Evolutionary conservation across 2,888 invertebrate genomes (phyloP).

Genomic region (Latrodectus hesperus): DNA sequence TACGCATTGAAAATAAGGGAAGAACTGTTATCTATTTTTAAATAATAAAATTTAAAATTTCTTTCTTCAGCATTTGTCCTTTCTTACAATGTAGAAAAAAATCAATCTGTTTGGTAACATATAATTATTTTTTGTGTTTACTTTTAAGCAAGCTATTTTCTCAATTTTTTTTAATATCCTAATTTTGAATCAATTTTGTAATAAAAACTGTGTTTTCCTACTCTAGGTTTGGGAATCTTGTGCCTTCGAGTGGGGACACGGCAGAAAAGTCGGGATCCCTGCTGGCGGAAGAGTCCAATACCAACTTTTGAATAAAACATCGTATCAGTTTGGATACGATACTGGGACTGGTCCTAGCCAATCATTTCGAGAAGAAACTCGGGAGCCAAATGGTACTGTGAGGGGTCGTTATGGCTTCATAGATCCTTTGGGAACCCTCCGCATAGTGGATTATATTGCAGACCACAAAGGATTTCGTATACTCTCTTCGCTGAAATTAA

Average conservation of each 20-base stretch:
- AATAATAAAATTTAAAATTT: too few relatives aligned
- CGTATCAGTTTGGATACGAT: slow-evolving; percentile 69
- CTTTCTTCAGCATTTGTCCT: too few relatives aligned
- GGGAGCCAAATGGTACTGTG: slow-evolving; percentile 56
- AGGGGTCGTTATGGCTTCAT: slow-evolving; percentile 68
- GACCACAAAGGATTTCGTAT: slow-evolving; percentile 66
- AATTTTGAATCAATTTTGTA: too few relatives aligned
- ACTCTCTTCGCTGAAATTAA: slow-evolving; percentile 37
- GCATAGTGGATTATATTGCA: slow-evolving; percentile 68
- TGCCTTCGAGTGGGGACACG: slow-evolving; percentile 41
- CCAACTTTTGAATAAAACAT: slow-evolving; percentile 43
- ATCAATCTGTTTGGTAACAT: too few relatives aligned
- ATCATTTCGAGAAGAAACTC: slow-evolving; percentile 67
- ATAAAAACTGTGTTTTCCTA: not conserved
- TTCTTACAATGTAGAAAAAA: too few relatives aligned
- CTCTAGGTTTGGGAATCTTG: slow-evolving; percentile 11
- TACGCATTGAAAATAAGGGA: too few relatives aligned
- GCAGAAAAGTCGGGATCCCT: slow-evolving; percentile 62
- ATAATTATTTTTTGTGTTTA: too few relatives aligned
- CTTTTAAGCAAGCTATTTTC: too few relatives aligned
- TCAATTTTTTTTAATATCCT: too few relatives aligned
- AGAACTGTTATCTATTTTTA: too few relatives aligned
- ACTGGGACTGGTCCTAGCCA: slow-evolving; percentile 69
- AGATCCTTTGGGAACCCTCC: slow-evolving; percentile 58
- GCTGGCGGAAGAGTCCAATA: slow-evolving; percentile 68